phyloP scores from a whole-genome alignment of 2,113 vertebrate genomes.

The Eidolon helvum region DNA sequence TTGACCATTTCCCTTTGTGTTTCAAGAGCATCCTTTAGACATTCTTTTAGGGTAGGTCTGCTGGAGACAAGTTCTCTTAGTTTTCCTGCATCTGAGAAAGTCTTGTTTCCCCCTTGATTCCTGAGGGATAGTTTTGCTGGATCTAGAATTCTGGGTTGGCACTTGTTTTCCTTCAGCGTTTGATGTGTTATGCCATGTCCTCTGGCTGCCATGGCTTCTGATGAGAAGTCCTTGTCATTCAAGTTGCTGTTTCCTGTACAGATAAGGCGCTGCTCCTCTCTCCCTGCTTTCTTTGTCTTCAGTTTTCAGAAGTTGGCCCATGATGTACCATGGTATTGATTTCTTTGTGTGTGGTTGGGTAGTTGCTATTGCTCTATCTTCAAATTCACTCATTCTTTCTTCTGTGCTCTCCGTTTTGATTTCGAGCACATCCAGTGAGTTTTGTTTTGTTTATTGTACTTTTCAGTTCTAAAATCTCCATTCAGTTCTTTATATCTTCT shows the following conservation, averaged over 20 bases:
- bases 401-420: neutral
- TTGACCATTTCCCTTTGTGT: neutral
- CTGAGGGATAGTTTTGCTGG: neutral
- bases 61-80: no score
- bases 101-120: neutral
- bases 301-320: neutral
- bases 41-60: neutral
- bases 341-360: neutral
- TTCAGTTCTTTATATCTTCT: neutral
- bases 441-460: neutral
- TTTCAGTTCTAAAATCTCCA: neutral
- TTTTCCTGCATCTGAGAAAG: neutral
- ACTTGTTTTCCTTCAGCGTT: accelerated
- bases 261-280: neutral
- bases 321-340: neutral
- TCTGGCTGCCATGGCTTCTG: neutral
- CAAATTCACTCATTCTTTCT: neutral
- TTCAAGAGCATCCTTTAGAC: neutral
- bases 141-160: neutral
- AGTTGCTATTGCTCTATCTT: neutral
- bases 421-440: neutral
- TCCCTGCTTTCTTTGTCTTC: neutral
- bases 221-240: neutral
- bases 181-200: neutral
- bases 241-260: neutral